Base-by-base conservation (phyloP, 1,140 invertebrate species). In the Hydropsyche tenuis region DNA sequence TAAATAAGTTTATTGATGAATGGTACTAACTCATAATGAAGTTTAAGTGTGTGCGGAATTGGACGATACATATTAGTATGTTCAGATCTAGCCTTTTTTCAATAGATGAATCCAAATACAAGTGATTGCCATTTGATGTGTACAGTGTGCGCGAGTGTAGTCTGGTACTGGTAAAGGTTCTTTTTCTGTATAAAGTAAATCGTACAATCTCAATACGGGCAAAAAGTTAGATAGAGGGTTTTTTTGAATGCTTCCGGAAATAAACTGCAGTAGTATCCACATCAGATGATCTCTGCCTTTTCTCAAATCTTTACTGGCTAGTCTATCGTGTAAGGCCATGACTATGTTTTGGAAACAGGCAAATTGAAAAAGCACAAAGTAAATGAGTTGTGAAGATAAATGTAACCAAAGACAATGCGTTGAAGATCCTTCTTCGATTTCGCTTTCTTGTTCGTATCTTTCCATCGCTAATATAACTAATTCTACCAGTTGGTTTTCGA, bases 211-310 rank as follows among this genome's bases (percentile, higher is more conserved):
- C 70, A 98, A 89, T 42, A 98, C 93, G 0, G 95, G 95, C 53
- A 97, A 83, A 80, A 97, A 97, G 80, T 96, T 95, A 4, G 90
- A 90, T 22, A 97, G 81, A 0, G 95, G 93, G 86, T 97, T 97
- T 77, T 96, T 91, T 83, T 97, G 95, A 80, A 98, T 98, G 80
- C 94, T 96, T 56, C 96, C 96, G 1, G 96, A 98, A 74, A 98
- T 96, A 80, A 97, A 98, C 83, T 98, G 96, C 6, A 99, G 82
- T n/a, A 99, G 83, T 3, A 96, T 93, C 96, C 96, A 99, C 96
- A 98, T 98, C 0, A 99, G 83, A 79, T 98, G 95, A 85, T 99
- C 96, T 62, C 96, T 85, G 0, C 96, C 96, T 83, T 95, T 95
- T 62, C 92, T 89, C 78, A 96, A 87, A 80, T 95, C 94, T 78